These are phyloP conservation scores for Acanthoscelides obtectus DNA, from an alignment of 2,888 invertebrate genomes.

Conservation along the genomic window DNA sequence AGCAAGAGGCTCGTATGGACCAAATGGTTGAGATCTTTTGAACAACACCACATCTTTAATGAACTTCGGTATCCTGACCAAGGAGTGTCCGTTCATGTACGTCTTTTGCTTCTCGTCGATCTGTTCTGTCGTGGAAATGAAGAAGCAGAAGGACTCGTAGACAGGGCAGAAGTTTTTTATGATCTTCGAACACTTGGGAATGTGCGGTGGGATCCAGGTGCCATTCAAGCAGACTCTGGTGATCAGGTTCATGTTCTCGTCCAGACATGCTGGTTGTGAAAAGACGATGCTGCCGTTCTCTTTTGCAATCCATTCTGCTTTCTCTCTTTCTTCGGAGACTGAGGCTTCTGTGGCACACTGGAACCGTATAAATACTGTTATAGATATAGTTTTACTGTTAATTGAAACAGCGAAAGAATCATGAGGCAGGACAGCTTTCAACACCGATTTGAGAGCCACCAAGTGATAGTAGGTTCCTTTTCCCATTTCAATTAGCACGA, in stretches of 20 bases:
- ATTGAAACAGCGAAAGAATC: too few relatives aligned
- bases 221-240: conserved; percentile 32
- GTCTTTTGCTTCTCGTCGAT: conserved; percentile 17
- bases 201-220: conserved; percentile 32
- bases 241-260: conserved; percentile 29
- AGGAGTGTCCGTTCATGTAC: neutral
- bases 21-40: conserved; percentile 22
- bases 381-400: too few relatives aligned
- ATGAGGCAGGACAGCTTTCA: too few relatives aligned
- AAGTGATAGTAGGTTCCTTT: too few relatives aligned
- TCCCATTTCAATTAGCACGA: too few relatives aligned
- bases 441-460: too few relatives aligned
- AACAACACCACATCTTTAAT: conserved; percentile 7
- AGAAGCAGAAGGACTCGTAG: conserved; percentile 33
- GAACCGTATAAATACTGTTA: too few relatives aligned
- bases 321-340: neutral
- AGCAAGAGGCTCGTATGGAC: conserved; percentile 26
- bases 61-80: neutral
- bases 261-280: conserved; percentile 40
- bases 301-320: conserved; percentile 10
- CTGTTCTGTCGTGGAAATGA: conserved; percentile 32
- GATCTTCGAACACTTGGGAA: conserved; percentile 25
- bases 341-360: neutral
- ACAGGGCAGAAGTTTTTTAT: conserved; percentile 2
- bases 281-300: conserved; percentile 24